These are phyloP conservation scores for Meles meles DNA, from an alignment of 2,113 vertebrate species.

Conservation along the genomic window DNA sequence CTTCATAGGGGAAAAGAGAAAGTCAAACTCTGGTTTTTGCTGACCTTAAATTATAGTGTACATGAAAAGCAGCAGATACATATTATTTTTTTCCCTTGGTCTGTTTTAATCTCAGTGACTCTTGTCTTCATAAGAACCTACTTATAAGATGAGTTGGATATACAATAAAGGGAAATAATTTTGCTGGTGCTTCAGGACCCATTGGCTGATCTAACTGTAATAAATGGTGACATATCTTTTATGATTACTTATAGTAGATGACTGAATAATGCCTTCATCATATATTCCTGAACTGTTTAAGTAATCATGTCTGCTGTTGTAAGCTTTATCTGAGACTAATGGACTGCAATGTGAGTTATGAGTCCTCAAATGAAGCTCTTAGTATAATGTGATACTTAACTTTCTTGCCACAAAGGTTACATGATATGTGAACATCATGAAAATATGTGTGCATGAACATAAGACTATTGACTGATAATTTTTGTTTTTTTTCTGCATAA, in stretches of 20 bases:
- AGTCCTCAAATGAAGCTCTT: neutral
- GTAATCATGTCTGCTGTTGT: slow-evolving; percentile 41
- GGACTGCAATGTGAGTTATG: slow-evolving; percentile 39
- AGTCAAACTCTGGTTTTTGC: slow-evolving; percentile 10
- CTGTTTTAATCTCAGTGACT: neutral
- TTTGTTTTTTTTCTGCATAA: slow-evolving; percentile 28
- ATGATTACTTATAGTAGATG: slow-evolving; percentile 27
- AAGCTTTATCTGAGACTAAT: slow-evolving; percentile 60
- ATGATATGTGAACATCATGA: slow-evolving; percentile 23
- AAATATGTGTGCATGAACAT: neutral
- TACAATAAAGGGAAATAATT: neutral
- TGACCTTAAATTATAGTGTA: neutral
- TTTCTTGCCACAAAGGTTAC: slow-evolving; percentile 37
- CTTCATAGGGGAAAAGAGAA: slow-evolving; percentile 41
- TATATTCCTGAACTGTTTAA: slow-evolving; percentile 48
- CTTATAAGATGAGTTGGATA: neutral
- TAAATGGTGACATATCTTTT: slow-evolving; percentile 33
- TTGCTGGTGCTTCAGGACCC: neutral
- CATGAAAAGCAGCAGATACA: slow-evolving; percentile 9
- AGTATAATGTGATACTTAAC: slow-evolving; percentile 44
- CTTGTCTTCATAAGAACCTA: neutral
- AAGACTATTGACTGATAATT: slow-evolving; percentile 22
- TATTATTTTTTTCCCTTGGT: neutral
- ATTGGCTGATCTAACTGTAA: neutral
- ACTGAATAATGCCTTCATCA: slow-evolving; percentile 27